Base-by-base conservation (phyloP, 2,888 invertebrate species). In the Prosapia bicincta region DNA sequence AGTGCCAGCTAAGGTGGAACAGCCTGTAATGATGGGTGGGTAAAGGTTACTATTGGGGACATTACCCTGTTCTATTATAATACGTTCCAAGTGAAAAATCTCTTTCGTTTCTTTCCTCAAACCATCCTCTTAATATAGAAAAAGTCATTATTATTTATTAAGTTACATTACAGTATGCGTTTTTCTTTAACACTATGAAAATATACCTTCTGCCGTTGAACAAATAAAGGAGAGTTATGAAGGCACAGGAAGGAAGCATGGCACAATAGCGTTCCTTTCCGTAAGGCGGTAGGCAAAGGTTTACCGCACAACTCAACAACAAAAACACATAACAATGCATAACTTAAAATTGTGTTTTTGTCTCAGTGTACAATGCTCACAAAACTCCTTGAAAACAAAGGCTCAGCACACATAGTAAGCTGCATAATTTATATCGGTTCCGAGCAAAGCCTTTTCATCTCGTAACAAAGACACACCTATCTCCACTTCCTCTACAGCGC, bases 381-480 rank as follows among this genome's bases (percentile, higher is more conserved):
- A 76, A 76, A 66, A 30, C 72, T 65, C 65, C 72, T 76, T 73
- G 76, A 71, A 74, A 76, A 76, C 76, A 76, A 76, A 76, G 76
- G 67, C 70, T 66, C 30, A 72, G 30, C 72, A 74, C 74, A 74
- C 66, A 69, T 24, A n/a, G n/a, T n/a, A n/a, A n/a, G n/a, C n/a
- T 74, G 76, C 76, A 76, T 76, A 76, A 76, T 76, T 76, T 76
- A 76, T 76, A 76, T 76, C 54, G 76, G 76, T 74, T 76, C 43
- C 73, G 76, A 72, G 74, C 67, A 67, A 68, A 73, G 73, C 73
- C 67, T n/a, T n/a, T n/a, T n/a, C n/a, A n/a, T n/a, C n/a, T n/a
- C n/a, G n/a, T n/a, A 76, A 76, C 76, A 76, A 76, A 76, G 76
- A 72, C 71, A 73, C 76, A 38, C 69, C 43, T 43, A 70, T 43